Evolutionary conservation across 2,797 vertebrate species (phyloP), one percentile per base, ranked within the genome.

Genomic region (Sciurus carolinensis): DNA sequence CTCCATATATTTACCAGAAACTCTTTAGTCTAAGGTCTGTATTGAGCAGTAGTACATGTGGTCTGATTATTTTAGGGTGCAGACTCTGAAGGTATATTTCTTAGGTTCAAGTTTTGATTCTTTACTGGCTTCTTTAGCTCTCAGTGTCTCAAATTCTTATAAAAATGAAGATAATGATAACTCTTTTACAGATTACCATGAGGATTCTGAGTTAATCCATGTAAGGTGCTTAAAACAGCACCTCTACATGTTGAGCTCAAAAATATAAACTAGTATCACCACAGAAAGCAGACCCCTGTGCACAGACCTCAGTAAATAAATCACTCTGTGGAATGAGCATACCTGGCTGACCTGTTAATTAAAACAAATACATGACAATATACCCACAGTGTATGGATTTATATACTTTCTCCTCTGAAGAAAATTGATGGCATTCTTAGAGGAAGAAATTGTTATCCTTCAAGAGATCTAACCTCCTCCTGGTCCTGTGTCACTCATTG

Each of bases 201-300:
- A 95, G 73, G 24, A 91, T 67, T 97, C 69, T 77, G 52, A 71
- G 30, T 52, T 84, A 83, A 92, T 84, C 75, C 54, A 36, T 20
- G 28, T 13, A 52, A 89, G 28, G 7, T 62, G 14, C 71, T 95
- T 90, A 73, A 79, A 87, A 84, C 9, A 50, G 14, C 62, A 47
- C 47, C 71, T 91, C 79, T 59, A n/a, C 8, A 36, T 33, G 39
- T 36, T 72, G 12, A 86, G n/a, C 44, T 96, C 44, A 93, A 82
- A 92, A 91, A 20, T 36, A 42, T 57, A 36, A 93, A 73, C 17
- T 69, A 33, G 28, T 75, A 15, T 87, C 85, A 79, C 24, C 64
- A 79, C 36, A 77, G 62, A 66, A 95, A 66, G 22, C 52, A 94
- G 24, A 80, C 3, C 7, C 11, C 54, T 17, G 26, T 80, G 5